Percentiles rank a stretch among this genome's conserved stretches.
These are phyloP conservation scores for Oligia latruncula DNA, from an alignment of 2,888 invertebrate genomes.

Conservation along the genomic window DNA sequence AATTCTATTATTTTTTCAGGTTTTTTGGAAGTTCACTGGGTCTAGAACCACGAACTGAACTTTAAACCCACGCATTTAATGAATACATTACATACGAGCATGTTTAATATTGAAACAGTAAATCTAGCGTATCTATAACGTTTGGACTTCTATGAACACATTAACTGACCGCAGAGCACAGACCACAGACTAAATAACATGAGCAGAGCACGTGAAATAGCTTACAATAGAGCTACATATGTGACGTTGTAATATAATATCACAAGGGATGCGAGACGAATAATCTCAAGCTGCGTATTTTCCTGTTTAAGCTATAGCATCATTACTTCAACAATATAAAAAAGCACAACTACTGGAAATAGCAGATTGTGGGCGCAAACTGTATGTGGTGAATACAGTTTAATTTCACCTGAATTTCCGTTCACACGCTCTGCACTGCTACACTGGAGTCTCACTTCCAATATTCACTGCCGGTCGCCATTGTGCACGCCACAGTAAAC, in stretches of 20 bases:
- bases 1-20: no score
- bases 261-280: no score
- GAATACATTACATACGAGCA: no score
- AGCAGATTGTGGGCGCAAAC: neutral
- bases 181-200: neutral
- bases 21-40: no score
- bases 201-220: neutral
- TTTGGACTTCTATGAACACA: neutral
- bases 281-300: no score
- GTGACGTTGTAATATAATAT: no score
- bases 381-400: neutral
- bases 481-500: constrained; percentile 46
- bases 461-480: constrained; percentile 47
- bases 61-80: no score
- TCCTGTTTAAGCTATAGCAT: neutral
- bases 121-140: no score
- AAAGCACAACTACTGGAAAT: no score
- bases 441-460: constrained; percentile 34
- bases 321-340: neutral
- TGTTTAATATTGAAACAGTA: no score
- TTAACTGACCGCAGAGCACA: neutral
- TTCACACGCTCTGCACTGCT: neutral
- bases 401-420: neutral
- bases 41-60: no score
- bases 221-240: neutral